A percentile compares a stretch with the other conserved stretches of the same genome.
phyloP scores from a whole-genome alignment of 2,888 invertebrate genomes.

The Drosophila ustulata region DNA sequence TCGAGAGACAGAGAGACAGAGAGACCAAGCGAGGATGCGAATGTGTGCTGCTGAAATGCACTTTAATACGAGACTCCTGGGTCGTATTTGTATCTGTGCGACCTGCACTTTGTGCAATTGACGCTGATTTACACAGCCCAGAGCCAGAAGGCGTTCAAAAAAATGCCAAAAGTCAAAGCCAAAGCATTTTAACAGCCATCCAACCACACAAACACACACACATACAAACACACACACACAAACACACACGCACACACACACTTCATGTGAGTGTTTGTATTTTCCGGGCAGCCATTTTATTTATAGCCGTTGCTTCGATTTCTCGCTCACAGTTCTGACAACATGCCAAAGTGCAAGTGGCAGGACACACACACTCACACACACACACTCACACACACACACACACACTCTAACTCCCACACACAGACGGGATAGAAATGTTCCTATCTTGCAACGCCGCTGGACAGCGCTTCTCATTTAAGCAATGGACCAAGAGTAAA shows the following conservation, averaged over 20 bases:
- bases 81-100: slow-evolving; percentile 46
- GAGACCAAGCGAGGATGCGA: neutral
- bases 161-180: slow-evolving; percentile 49
- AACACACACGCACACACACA: slow-evolving; percentile 7
- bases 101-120: slow-evolving; percentile 68
- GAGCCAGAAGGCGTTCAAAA: slow-evolving; percentile 33
- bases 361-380: slow-evolving; percentile 38
- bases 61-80: slow-evolving; percentile 58
- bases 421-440: slow-evolving; percentile 15
- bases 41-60: slow-evolving; percentile 36
- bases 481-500: slow-evolving; percentile 56
- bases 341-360: slow-evolving; percentile 72
- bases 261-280: slow-evolving; percentile 27
- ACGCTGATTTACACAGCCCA: slow-evolving; percentile 70
- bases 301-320: slow-evolving; percentile 71
- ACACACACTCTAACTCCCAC: neutral
- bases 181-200: slow-evolving; percentile 37
- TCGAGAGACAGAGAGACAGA: neutral
- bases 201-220: slow-evolving; percentile 4
- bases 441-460: slow-evolving; percentile 6
- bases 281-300: slow-evolving; percentile 55
- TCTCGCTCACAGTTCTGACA: slow-evolving; percentile 67
- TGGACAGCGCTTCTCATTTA: slow-evolving; percentile 32
- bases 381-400: neutral
- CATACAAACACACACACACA: slow-evolving; percentile 2